Base-by-base conservation (phyloP, 2,888 invertebrate genomes). In the Polymixis lichenea region DNA sequence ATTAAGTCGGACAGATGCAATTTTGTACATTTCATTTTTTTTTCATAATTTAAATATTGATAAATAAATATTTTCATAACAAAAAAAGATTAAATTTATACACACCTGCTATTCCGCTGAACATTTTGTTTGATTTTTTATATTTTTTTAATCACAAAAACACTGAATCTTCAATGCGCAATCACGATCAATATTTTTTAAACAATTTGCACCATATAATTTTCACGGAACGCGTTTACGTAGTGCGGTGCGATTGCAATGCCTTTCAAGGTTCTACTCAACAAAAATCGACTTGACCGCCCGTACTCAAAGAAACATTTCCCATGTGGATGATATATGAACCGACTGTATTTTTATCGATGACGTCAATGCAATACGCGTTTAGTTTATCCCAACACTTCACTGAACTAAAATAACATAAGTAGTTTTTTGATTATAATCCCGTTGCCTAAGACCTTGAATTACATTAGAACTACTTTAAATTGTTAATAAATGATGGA, bases 71-170 rank as follows among this genome's bases (percentile, higher is more conserved):
- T 60, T 66, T 55, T 8, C 17, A 28, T 11, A 19, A 13, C 19
- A 8, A n/a, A 49, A 17, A 49, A 5, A 38, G 0, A 19, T 7
- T 38, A 38, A 55, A 25, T 3, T 13, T 32, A 62, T 80, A 77
- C 91, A 92, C 81, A 96, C 96, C 96, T 94, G 96, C 95, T 90
- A 96, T 96, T 92, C 95, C 94, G 90, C 95, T 96, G 91, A 96
- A 96, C 96, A 96, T 96, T 92, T 93, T 95, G 86, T 75, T 66
- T 11, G 78, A 68, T 77, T 88, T 90, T 85, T 78, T 81, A 65
- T 72, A 66, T 68, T 64, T 38, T 75, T 79, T 43, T n/a, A n/a
- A 68, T 83, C 91, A 89, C 89, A 87, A 83, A 72, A 78, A 86
- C 87, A 87, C 84, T 77, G 70, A 81, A 75, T 76, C 58, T 71